phyloP scores from a whole-genome alignment of 2,888 invertebrate species.

The Cynaeus angustus region DNA sequence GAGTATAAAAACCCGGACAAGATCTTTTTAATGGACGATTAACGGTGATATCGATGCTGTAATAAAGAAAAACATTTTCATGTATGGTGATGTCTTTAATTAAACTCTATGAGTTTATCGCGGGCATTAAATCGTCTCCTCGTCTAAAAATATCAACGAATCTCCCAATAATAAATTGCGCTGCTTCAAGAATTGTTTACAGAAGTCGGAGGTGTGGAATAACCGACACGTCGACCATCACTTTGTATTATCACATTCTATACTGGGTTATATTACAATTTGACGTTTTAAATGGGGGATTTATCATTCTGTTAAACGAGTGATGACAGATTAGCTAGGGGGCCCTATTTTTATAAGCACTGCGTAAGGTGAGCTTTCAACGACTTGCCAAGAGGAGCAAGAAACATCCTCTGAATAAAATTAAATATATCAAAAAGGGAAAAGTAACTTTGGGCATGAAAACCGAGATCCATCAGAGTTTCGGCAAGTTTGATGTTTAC shows the following conservation, averaged over 20 bases:
- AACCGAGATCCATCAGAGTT: too few species aligned
- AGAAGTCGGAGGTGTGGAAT: conserved; percentile 27
- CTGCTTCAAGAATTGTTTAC: conserved; percentile 18
- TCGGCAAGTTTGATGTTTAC: too few species aligned
- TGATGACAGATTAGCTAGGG: conserved; percentile 23
- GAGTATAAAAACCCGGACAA: conserved; percentile 14
- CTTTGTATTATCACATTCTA: conserved; percentile 28
- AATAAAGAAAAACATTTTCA: conserved; percentile 7
- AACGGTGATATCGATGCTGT: conserved; percentile 30
- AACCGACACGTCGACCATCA: conserved; percentile 5
- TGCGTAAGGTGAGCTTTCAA: conserved; percentile 5
- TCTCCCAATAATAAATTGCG: not conserved
- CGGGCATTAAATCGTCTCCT: conserved; percentile 8
- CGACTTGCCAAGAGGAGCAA: not conserved
- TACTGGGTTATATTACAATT: conserved; percentile 29
- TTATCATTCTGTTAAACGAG: conserved; percentile 29
- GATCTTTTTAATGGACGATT: conserved; percentile 37
- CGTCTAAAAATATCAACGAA: conserved; percentile 4
- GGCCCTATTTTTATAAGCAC: conserved; percentile 24
- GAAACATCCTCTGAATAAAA: not conserved
- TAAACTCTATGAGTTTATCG: conserved; percentile 33
- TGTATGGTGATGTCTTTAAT: conserved; percentile 25
- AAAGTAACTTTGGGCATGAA: not conserved
- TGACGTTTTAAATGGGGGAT: conserved; percentile 37
- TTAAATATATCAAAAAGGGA: not conserved